Conservation (phyloP, 2,888 invertebrate genomes). For the Synanthedon andrenaeformis region DNA sequence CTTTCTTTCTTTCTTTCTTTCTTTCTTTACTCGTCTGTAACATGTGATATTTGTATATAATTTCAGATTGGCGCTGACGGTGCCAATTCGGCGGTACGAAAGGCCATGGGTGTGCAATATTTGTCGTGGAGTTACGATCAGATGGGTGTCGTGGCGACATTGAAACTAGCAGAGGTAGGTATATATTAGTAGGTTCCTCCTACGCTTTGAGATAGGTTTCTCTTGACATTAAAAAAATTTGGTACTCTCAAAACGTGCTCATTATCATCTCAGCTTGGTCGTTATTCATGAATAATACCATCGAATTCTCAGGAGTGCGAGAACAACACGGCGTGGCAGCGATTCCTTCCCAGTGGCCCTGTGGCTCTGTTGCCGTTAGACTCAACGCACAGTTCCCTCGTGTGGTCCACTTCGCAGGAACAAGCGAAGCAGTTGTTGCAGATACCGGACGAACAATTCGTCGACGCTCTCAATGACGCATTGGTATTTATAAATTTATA, state of each 20-base stretch:
- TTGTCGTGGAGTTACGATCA: slow-evolving; percentile 88
- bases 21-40: too few relatives aligned
- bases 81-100: slow-evolving; percentile 86
- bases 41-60: not conserved
- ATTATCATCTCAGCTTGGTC: too few relatives aligned
- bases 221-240: not conserved
- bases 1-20: too few relatives aligned
- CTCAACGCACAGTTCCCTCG: slow-evolving; percentile 84
- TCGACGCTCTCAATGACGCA: slow-evolving; percentile 88
- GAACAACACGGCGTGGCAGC: slow-evolving; percentile 95
- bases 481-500: slow-evolving; percentile 71
- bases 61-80: slow-evolving; percentile 93
- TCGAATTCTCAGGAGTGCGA: slow-evolving; percentile 70
- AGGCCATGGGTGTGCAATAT: slow-evolving; percentile 84
- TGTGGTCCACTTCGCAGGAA: slow-evolving; percentile 87
- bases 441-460: slow-evolving; percentile 82
- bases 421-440: slow-evolving; percentile 80
- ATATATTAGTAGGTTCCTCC: not conserved
- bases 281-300: not conserved
- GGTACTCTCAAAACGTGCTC: too few relatives aligned
- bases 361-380: slow-evolving; percentile 91
- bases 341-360: slow-evolving; percentile 93
- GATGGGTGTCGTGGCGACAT: slow-evolving; percentile 92
- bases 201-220: slow-evolving; percentile 1
- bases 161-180: slow-evolving; percentile 81